A percentile compares a stretch with the other conserved stretches of the same genome.
These are phyloP conservation scores for Eremobia ochroleuca DNA, from an alignment of 2,888 invertebrate genomes.

Conservation along the genomic window DNA sequence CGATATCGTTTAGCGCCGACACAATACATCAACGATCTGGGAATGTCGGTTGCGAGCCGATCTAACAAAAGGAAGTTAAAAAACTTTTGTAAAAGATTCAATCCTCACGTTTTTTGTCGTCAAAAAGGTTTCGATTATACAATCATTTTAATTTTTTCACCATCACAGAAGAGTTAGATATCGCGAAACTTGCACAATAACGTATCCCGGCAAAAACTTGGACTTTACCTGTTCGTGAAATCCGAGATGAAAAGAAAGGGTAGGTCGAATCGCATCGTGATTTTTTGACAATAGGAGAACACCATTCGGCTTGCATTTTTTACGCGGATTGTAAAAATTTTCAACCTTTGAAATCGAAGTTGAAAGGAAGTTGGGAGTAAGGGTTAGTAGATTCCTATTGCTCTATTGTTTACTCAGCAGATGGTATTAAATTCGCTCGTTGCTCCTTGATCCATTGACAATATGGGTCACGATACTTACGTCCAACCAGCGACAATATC, in stretches of 20 bases:
- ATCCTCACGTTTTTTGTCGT: slow-evolving; percentile 83
- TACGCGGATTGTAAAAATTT: slow-evolving; percentile 80
- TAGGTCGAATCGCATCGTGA: slow-evolving; percentile 83
- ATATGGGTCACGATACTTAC: slow-evolving; percentile 81
- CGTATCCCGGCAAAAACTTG: slow-evolving; percentile 84
- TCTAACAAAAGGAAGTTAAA: slow-evolving; percentile 87
- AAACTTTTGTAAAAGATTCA: slow-evolving; percentile 84
- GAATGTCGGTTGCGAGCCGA: slow-evolving; percentile 89
- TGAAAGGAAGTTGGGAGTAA: slow-evolving; percentile 87
- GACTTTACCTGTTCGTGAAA: slow-evolving; percentile 90
- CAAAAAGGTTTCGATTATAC: slow-evolving; percentile 86
- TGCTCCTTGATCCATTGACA: slow-evolving; percentile 85
- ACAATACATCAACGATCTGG: slow-evolving; percentile 88
- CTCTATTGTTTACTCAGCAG: slow-evolving; percentile 80
- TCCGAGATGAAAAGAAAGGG: slow-evolving; percentile 89
- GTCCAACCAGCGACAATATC: slow-evolving; percentile 63
- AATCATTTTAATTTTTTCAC: slow-evolving; percentile 84
- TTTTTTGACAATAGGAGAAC: slow-evolving; percentile 78
- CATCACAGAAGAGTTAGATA: slow-evolving; percentile 87
- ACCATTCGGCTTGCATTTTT: slow-evolving; percentile 84
- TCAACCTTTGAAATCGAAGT: slow-evolving; percentile 81
- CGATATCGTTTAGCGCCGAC: slow-evolving; percentile 84
- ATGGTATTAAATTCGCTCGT: slow-evolving; percentile 82
- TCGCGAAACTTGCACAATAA: slow-evolving; percentile 87
- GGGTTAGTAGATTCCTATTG: slow-evolving; percentile 85